Evolutionary conservation across 1,140 invertebrate species (phyloP).

Genomic region (Eupristina koningsbergeri): DNA sequence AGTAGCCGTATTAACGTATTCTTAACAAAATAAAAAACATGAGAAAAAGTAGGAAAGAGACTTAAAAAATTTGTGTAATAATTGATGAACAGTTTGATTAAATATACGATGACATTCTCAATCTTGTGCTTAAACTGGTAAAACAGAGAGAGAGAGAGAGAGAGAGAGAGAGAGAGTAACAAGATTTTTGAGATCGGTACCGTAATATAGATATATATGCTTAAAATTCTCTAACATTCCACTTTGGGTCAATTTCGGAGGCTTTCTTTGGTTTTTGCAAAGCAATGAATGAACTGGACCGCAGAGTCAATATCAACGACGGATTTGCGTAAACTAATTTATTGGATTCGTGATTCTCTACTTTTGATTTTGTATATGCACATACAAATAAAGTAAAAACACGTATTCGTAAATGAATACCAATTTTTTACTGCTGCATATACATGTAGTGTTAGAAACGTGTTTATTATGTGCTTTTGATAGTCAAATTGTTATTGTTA

Average conservation of each 20-base stretch:
- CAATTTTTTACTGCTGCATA: not conserved
- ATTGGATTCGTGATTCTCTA: not conserved
- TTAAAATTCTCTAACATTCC: not conserved
- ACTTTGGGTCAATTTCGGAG: not conserved
- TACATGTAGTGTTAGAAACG: not conserved
- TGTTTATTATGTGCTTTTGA: slow-evolving; percentile 16
- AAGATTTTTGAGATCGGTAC: not conserved
- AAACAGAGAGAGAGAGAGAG: slow-evolving; percentile 18
- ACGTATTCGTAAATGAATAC: not conserved
- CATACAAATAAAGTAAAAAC: too few relatives aligned
- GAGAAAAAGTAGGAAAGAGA: too few relatives aligned
- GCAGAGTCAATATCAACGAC: slow-evolving; percentile 46
- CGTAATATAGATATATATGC: not conserved
- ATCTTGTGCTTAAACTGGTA: not conserved
- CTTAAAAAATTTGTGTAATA: not conserved
- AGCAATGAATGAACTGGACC: slow-evolving; percentile 43
- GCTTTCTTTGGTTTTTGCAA: not conserved
- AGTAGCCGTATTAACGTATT: too few relatives aligned
- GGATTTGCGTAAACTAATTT: slow-evolving; percentile 41
- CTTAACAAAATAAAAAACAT: too few relatives aligned
- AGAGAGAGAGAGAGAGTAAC: too few relatives aligned
- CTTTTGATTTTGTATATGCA: too few relatives aligned
- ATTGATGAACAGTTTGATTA: not conserved
- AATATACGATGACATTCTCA: not conserved
- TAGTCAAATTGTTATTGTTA: slow-evolving; percentile 42